Evolutionary conservation across 1,140 invertebrate species (phyloP), one percentile per base, ranked within the genome.

Genomic region (Drosophila micromelanica): DNA sequence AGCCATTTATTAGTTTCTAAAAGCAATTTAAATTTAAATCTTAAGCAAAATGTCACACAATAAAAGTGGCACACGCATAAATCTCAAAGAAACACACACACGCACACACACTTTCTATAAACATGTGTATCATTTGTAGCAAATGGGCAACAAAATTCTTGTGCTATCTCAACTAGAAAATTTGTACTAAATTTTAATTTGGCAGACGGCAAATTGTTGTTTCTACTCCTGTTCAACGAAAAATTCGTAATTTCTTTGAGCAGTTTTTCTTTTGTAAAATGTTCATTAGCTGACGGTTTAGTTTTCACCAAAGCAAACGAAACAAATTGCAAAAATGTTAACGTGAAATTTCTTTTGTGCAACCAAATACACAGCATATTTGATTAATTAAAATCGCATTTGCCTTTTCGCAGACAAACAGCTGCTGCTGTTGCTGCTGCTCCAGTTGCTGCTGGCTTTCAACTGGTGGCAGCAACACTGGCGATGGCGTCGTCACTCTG

Each of bases 331-430:
- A 55, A 56, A 70, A 69, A 70, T 57, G 59, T 54, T 42, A 85
- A 84, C 61, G 56, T 76, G 76, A 81, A 75, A 80, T 81, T 76
- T 62, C 72, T 86, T 87, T 87, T 87, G 82, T 89, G 82, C 82
- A 89, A 87, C 68, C 72, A 69, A 73, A 81, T 74, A 82, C 82
- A 59, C 30, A 72, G 80, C 82, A 87, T 84, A 89, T 89, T 87
- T 87, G 79, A 89, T 87, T 87, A 87, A 87, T 87, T 87, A 87
- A 87, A 87, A 87, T 89, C 84, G 78, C 78, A 82, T 89, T 89
- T 74, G 67, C 67, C 67, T 70, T 69, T 73, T 82, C 78, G 72
- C 80, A 65, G 57, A 49, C 60, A 54, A 51, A 32, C 32, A 54
- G 63, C 23, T 20, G 59, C 45, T 32, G 60, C 52, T 27, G 65